Evolutionary conservation across 92 coral and sea anemone species (phyloP).

Genomic region (Diadumene lineata): DNA sequence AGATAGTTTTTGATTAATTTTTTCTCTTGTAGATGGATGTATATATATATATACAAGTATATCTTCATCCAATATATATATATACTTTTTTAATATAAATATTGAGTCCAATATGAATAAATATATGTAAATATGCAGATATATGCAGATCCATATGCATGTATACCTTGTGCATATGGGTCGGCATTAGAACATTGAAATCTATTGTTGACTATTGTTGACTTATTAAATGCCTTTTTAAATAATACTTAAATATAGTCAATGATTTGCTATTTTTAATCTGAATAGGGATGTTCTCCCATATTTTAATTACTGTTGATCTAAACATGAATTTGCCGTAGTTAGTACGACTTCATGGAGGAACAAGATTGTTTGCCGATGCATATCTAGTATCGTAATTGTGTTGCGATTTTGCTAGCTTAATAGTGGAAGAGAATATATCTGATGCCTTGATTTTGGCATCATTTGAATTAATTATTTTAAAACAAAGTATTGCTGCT

Average conservation of each 20-base stretch:
- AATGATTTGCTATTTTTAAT: conserved; percentile 20
- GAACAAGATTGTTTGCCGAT: conserved; percentile 24
- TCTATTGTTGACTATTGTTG: background rate
- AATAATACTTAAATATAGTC: background rate
- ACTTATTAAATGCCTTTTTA: conserved; percentile 28
- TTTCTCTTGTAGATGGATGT: too few species aligned
- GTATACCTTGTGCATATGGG: too few species aligned
- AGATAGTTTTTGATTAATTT: too few species aligned
- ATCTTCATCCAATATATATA: too few species aligned
- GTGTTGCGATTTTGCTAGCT: conserved; percentile 37
- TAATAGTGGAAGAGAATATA: conserved; percentile 17
- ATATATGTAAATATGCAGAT: too few species aligned
- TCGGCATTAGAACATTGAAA: too few species aligned
- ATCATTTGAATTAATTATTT: conserved; percentile 24
- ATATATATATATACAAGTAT: too few species aligned
- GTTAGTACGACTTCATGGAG: conserved; percentile 35
- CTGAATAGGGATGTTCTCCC: conserved; percentile 30
- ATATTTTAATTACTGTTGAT: conserved; percentile 36
- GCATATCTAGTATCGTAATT: conserved; percentile 46
- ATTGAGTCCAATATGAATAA: too few species aligned
- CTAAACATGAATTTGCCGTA: conserved; percentile 34
- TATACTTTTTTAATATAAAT: too few species aligned
- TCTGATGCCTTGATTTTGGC: conserved; percentile 21
- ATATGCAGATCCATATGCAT: too few species aligned
- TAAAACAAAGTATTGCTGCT: conserved; percentile 36